Conservation (phyloP, 2,888 invertebrate genomes). For the Belgica antarctica region DNA sequence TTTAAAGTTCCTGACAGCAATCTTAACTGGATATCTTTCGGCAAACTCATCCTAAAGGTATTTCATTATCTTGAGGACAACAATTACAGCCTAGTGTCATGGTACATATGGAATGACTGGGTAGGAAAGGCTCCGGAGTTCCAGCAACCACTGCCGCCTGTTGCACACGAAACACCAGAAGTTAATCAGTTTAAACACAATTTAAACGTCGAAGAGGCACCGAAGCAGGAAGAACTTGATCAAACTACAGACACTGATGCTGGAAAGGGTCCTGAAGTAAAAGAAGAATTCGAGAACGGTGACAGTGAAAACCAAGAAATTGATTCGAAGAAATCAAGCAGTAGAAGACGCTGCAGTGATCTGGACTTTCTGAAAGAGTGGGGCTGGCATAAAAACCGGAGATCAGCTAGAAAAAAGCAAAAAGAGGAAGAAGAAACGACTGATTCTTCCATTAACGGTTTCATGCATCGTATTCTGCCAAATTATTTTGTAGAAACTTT, state of each 20-base stretch:
- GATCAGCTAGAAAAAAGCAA: conserved; percentile 49
- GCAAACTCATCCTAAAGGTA: conserved; percentile 64
- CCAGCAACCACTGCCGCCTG: conserved; percentile 45
- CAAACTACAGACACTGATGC: background rate
- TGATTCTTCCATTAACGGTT: conserved; percentile 50
- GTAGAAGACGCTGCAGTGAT: conserved; percentile 67
- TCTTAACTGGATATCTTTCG: conserved; percentile 65
- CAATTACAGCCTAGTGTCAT: conserved; percentile 56
- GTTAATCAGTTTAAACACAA: conserved; percentile 35
- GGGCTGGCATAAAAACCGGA: conserved; percentile 65
- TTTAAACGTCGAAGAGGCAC: background rate
- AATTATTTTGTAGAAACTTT: conserved; percentile 48
- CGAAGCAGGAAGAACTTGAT: background rate
- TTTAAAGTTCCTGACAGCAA: conserved; percentile 52
- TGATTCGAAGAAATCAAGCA: conserved; percentile 46
- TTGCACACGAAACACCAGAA: conserved; percentile 45
- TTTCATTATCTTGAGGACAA: conserved; percentile 65
- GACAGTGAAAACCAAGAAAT: conserved; percentile 45
- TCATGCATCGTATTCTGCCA: conserved; percentile 48
- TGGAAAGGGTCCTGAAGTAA: background rate
- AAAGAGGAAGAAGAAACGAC: conserved; percentile 46
- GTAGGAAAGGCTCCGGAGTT: conserved; percentile 48
- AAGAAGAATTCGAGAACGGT: conserved; percentile 35
- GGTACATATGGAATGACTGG: conserved; percentile 52
- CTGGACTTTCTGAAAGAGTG: conserved; percentile 71